Percentiles rank a stretch among this genome's conserved stretches.
These are phyloP conservation scores for Xyrauchen texanus DNA, from an alignment of 2,113 vertebrate species.

Conservation along the genomic window DNA sequence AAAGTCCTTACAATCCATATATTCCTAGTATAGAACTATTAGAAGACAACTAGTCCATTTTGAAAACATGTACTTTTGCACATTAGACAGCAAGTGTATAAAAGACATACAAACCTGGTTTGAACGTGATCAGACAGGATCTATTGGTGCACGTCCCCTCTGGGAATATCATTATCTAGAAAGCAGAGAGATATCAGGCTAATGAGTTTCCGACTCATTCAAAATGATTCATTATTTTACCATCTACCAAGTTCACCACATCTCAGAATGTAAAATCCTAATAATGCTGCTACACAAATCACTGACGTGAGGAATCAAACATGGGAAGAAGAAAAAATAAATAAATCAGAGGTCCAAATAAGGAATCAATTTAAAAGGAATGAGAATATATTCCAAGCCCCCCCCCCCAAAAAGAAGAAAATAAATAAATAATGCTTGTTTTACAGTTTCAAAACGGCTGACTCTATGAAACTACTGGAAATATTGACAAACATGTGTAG, in stretches of 20 bases:
- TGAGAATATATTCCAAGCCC: background rate
- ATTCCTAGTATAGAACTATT: too few species aligned
- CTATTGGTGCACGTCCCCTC: slow-evolving; percentile 98
- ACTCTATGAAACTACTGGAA: background rate
- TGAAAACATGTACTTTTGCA: background rate
- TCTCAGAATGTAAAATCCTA: background rate
- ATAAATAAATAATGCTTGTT: background rate
- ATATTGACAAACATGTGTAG: background rate
- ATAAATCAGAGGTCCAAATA: background rate
- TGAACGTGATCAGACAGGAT: slow-evolving; percentile 97
- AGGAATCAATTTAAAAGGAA: background rate
- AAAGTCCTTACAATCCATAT: too few species aligned
- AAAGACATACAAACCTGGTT: slow-evolving; percentile 83
- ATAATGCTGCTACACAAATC: background rate
- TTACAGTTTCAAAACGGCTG: background rate
- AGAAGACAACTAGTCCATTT: background rate
- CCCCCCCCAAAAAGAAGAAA: too few species aligned
- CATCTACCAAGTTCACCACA: too few species aligned
- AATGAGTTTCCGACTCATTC: background rate
- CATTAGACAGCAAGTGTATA: background rate
- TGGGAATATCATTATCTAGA: slow-evolving; percentile 98
- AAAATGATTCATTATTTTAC: background rate
- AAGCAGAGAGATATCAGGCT: slow-evolving; percentile 44
- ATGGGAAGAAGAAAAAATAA: too few species aligned
- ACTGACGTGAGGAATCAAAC: background rate